Percentiles rank a stretch among this genome's conserved stretches.
Evolutionary conservation across 2,888 invertebrate species (phyloP).

Genomic region (Apodemia duryi): DNA sequence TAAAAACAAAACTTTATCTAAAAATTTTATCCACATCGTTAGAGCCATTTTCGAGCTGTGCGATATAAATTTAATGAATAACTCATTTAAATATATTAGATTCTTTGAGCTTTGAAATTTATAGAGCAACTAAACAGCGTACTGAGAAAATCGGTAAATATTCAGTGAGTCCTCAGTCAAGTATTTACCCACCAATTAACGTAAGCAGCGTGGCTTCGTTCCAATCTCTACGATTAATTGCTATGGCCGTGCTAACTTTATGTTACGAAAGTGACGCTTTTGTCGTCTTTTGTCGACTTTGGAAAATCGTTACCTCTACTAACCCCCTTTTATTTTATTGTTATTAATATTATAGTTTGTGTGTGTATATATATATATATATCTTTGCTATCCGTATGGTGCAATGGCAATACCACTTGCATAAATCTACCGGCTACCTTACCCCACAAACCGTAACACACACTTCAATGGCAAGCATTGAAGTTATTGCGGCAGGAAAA

Average conservation of each 20-base stretch:
- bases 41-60: no score
- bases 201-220: constrained; percentile 1
- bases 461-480: no score
- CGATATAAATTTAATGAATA: background rate
- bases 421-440: no score
- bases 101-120: background rate
- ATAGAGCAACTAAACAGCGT: constrained; percentile 3
- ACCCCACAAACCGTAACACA: no score
- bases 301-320: background rate
- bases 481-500: no score
- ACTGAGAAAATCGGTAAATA: constrained; percentile 5
- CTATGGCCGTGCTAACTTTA: constrained; percentile 3
- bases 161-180: constrained; percentile 1
- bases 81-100: background rate
- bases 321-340: no score
- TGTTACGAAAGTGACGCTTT: background rate
- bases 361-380: no score
- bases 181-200: constrained; percentile 9
- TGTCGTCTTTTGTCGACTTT: background rate
- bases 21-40: no score
- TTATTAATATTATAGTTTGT: no score
- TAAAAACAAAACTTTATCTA: no score
- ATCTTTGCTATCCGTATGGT: no score
- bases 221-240: constrained; percentile 12
- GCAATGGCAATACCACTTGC: no score